Evolutionary conservation across 1,140 invertebrate species (phyloP), one percentile per base, ranked within the genome.

Genomic region (Drosophila bocqueti): DNA sequence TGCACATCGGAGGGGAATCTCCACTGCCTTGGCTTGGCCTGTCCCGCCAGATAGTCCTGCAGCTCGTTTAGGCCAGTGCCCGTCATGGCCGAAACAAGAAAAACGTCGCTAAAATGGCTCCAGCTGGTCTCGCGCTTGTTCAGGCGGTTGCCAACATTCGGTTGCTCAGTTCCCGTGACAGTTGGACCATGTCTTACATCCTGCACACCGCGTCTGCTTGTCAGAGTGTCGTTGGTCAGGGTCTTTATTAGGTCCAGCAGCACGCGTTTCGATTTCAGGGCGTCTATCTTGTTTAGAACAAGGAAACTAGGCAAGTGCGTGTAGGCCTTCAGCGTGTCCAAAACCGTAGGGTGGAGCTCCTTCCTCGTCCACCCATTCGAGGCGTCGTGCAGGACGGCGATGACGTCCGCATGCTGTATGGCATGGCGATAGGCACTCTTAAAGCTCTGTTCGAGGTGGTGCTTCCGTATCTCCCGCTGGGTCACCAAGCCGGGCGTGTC

Each of bases 211-310:
- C 68, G 68, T 36, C 93, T 93, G 2, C 94, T 94, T 55, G 94
- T 94, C 62, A 95, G 93, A 65, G 93, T 92, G 77, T 95, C 95
- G 63, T 96, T 95, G 6, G 96, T 97, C 45, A 99, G 84, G 52
- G 93, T 93, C 36, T 94, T 94, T 26, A 96, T 95, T 18, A 97
- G 79, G 18, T 96, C 95, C 31, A 99, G 92, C 24, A 99, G 92
- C 58, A 95, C 93, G 36, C 94, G 91, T 93, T 98, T 98, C 2
- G 95, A 94, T 91, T 96, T 97, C 13, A 99, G 68, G 21, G 93
- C 93, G 94, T 99, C 98, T 57, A 97, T 94, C 95, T 99, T 99
- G 86, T 99, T 99, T 4, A 99, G 91, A 49, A 99, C 95, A 7
- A 99, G 93, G 89, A 99, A 95, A 76, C 96, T 95, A 16, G 96